Conservation (phyloP, 1,140 invertebrate genomes). For the Drosophila busckii region DNA sequence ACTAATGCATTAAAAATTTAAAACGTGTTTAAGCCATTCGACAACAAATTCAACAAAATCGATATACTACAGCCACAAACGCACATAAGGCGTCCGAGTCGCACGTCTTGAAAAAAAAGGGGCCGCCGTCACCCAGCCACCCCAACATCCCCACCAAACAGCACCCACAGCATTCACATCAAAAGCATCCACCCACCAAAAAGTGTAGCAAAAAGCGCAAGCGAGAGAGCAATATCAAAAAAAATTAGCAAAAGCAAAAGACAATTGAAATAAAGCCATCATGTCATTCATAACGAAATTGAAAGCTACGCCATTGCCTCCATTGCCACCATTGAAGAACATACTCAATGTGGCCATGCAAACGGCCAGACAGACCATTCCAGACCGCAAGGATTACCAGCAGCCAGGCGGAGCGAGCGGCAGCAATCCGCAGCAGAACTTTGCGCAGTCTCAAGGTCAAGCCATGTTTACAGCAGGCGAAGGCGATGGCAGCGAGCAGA, state of each 20-base stretch:
- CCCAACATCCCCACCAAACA: slow-evolving; percentile 1
- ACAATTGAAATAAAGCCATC: no score
- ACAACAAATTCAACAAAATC: slow-evolving; percentile 47
- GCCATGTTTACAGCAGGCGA: slow-evolving; percentile 79
- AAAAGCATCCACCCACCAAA: slow-evolving; percentile 23
- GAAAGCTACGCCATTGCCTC: slow-evolving; percentile 81
- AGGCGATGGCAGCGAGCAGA: slow-evolving; percentile 57
- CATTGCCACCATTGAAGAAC: slow-evolving; percentile 86
- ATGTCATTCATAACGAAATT: slow-evolving; percentile 78
- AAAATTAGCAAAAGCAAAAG: no score
- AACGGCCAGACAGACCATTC: slow-evolving; percentile 87
- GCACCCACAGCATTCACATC: slow-evolving; percentile 16
- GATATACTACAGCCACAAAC: slow-evolving; percentile 54
- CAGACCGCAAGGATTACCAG: slow-evolving; percentile 81
- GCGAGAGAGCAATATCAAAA: no score
- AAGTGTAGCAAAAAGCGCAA: neutral
- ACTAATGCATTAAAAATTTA: slow-evolving; percentile 2
- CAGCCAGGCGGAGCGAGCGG: slow-evolving; percentile 58
- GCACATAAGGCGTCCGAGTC: slow-evolving; percentile 36
- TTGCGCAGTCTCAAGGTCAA: slow-evolving; percentile 76
- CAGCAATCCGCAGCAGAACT: slow-evolving; percentile 79
- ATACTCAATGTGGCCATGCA: slow-evolving; percentile 89
- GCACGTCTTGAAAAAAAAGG: slow-evolving; percentile 46
- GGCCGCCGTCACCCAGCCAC: slow-evolving; percentile 52
- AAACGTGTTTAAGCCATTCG: slow-evolving; percentile 18